Percentiles rank a stretch among this genome's conserved stretches.
phyloP scores from a whole-genome alignment of 2,113 vertebrate genomes.

The Cettia cetti region DNA sequence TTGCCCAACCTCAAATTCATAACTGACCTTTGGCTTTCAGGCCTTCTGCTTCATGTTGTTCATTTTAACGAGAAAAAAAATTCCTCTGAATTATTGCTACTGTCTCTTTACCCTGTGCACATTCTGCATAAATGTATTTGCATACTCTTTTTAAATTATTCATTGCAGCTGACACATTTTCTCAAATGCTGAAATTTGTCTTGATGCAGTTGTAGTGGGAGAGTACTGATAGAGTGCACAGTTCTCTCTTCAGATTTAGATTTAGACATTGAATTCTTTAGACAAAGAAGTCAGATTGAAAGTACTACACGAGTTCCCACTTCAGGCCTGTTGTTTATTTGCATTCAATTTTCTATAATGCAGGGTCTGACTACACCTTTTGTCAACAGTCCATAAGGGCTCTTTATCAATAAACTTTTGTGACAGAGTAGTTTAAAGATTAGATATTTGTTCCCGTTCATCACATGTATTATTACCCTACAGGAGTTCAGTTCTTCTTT shows the following conservation, averaged over 20 bases:
- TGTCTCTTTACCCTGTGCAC: background rate
- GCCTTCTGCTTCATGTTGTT: background rate
- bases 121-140: background rate
- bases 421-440: background rate
- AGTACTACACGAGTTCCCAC: accelerated
- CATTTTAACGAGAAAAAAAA: background rate
- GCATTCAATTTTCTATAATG: background rate
- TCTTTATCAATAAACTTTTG: background rate
- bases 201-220: background rate
- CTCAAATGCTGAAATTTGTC: background rate
- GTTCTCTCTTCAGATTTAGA: background rate
- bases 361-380: background rate
- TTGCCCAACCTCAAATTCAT: background rate
- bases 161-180: background rate
- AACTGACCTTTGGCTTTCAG: background rate
- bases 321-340: background rate
- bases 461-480: background rate
- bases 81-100: background rate
- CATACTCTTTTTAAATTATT: background rate
- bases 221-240: background rate
- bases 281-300: background rate
- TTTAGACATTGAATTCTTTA: background rate
- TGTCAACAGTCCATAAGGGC: background rate
- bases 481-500: background rate
- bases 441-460: background rate